phyloP scores from a whole-genome alignment of 37 sponge, comb jelly and placozoan species.

The Chondrilla cf. caribensis region DNA sequence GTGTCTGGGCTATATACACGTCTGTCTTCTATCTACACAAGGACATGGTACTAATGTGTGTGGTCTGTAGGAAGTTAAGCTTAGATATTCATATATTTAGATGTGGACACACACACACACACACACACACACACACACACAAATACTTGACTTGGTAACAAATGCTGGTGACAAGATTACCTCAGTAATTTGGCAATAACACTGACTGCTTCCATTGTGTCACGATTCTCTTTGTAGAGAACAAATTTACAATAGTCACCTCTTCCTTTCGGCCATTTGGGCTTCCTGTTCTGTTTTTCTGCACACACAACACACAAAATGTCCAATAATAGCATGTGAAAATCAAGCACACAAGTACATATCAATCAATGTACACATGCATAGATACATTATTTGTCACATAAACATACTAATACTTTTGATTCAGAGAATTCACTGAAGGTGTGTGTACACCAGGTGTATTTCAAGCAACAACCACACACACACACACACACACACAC shows the following conservation, averaged over 20 bases:
- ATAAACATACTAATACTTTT: background rate
- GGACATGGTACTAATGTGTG: no score
- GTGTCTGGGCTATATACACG: no score
- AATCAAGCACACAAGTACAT: no score
- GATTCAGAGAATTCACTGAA: no score
- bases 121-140: slow-evolving; percentile 6
- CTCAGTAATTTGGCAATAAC: slow-evolving; percentile 51
- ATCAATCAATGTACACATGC: background rate
- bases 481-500: no score
- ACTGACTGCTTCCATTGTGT: slow-evolving; percentile 77
- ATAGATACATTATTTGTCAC: background rate
- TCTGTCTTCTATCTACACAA: no score
- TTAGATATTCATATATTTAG: no score
- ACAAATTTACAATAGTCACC: slow-evolving; percentile 76
- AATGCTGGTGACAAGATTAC: background rate
- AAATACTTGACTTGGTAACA: no score
- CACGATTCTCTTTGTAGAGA: slow-evolving; percentile 89
- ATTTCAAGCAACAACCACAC: no score
- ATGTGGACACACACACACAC: background rate
- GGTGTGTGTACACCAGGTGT: no score
- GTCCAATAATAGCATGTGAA: no score
- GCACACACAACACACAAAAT: background rate
- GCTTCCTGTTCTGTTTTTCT: slow-evolving; percentile 3
- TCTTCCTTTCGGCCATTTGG: slow-evolving; percentile 56
- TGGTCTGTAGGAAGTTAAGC: no score